phyloP scores from a whole-genome alignment of 2,888 invertebrate genomes.

The Byasa hedistus region DNA sequence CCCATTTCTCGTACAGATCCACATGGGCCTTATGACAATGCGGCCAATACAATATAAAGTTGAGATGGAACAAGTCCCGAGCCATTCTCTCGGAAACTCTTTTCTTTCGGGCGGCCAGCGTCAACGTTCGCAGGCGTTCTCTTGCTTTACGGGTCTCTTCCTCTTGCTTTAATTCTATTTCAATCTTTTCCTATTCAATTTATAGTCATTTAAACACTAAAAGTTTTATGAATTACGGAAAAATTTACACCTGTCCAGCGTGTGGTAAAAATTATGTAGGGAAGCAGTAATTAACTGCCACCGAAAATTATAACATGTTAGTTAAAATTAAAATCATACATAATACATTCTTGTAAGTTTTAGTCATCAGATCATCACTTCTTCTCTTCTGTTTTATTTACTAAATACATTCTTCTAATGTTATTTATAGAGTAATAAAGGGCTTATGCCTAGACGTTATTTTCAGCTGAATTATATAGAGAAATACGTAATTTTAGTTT shows the following conservation, averaged over 20 bases:
- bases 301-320: too few relatives aligned
- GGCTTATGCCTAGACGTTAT: too few relatives aligned
- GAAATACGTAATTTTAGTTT: neutral
- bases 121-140: conserved; percentile 54
- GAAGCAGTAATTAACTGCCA: too few relatives aligned
- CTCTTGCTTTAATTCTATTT: conserved; percentile 49
- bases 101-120: conserved; percentile 64
- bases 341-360: too few relatives aligned
- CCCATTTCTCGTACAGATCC: conserved; percentile 73
- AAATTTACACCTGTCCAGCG: too few relatives aligned
- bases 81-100: conserved; percentile 59
- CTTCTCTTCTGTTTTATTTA: too few relatives aligned
- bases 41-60: conserved; percentile 72
- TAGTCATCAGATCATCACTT: too few relatives aligned
- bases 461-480: too few relatives aligned
- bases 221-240: neutral
- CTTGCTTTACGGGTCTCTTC: conserved; percentile 48
- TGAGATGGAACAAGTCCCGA: conserved; percentile 39
- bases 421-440: too few relatives aligned
- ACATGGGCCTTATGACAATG: conserved; percentile 67
- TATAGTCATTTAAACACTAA: neutral
- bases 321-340: too few relatives aligned
- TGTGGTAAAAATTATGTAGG: too few relatives aligned
- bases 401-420: too few relatives aligned
- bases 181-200: conserved; percentile 48